Base-by-base conservation (phyloP, 2,888 invertebrate genomes). In the Drosophila hamatofila region DNA sequence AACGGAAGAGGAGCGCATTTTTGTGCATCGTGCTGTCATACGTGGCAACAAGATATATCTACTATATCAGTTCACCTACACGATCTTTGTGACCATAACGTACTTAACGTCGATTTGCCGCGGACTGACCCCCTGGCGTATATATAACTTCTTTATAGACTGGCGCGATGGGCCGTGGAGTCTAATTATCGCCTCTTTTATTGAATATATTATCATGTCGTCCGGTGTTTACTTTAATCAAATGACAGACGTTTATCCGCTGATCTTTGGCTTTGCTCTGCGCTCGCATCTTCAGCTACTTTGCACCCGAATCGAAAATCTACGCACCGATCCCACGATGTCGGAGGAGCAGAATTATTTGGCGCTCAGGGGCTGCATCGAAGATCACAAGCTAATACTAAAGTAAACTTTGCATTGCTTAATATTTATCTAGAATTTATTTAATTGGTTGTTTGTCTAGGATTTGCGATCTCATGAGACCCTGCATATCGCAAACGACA, bases 71-170 rank as follows among this genome's bases (percentile, higher is more conserved):
- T 7, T 21, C 1, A 35, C 52, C 12, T 83, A 72, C 48, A 8
- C 11, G 4, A 1, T 5, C 21, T 84, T 72, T 11, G 66, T 46
- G 1, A 9, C 30, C 0, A 9, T 35, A 2, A 75, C 73, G 0
- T 69, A 64, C 8, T 1, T 81, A 0, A 49, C 54, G 1, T 54
- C 75, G 0, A 41, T 61, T 7, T 3, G 54, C 0, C 27, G 46
- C 3, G 75, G 73, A 1, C 33, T 30, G 1, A 9, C 48, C 1
- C 79, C 85, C 0, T 83, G 70, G 78, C 59, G 72, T 5, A 16
- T 83, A 3, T 80, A 80, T n/a, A 80, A 66, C 44, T 74, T 68
- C 0, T 56, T 79, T 12, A 7, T 83, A 5, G 71, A 83, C 16
- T 78, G 76, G 75, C 72, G 65, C 0, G 18, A 56, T 2, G 54